Percentiles rank a stretch among this genome's conserved stretches.
These are phyloP conservation scores for Rotaria socialis DNA, from an alignment of 2,888 invertebrate species.

Conservation along the genomic window DNA sequence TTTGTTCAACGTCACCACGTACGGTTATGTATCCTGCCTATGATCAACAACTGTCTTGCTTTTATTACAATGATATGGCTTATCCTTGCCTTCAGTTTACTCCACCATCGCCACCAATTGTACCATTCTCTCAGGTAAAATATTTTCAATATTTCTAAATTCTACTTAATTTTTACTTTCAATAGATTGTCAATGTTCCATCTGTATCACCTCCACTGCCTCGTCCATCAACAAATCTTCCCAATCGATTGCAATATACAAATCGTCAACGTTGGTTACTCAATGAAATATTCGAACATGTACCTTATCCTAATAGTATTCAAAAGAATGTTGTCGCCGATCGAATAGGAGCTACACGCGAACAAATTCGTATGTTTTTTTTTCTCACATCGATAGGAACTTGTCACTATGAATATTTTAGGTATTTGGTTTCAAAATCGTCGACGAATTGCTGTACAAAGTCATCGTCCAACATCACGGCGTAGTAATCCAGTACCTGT, in stretches of 20 bases:
- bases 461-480: background rate
- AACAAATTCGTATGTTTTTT: background rate
- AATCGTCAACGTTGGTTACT: background rate
- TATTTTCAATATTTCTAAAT: no score
- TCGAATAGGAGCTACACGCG: background rate
- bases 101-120: background rate
- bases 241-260: conserved; percentile 18
- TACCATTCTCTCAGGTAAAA: background rate
- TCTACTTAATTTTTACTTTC: background rate
- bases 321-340: background rate
- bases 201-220: background rate
- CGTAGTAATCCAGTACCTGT: background rate
- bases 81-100: background rate
- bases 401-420: background rate
- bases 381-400: background rate
- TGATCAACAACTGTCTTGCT: background rate
- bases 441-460: conserved; percentile 24
- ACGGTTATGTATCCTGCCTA: background rate
- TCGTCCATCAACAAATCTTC: background rate
- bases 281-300: conserved; percentile 5
- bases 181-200: background rate
- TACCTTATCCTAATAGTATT: conserved; percentile 18
- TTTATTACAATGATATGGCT: background rate
- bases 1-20: background rate
- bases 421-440: conserved; percentile 33